Evolutionary conservation across 2,113 vertebrate species (phyloP), one percentile per base, ranked within the genome.

Genomic region (Sclerurus mexicanus): DNA sequence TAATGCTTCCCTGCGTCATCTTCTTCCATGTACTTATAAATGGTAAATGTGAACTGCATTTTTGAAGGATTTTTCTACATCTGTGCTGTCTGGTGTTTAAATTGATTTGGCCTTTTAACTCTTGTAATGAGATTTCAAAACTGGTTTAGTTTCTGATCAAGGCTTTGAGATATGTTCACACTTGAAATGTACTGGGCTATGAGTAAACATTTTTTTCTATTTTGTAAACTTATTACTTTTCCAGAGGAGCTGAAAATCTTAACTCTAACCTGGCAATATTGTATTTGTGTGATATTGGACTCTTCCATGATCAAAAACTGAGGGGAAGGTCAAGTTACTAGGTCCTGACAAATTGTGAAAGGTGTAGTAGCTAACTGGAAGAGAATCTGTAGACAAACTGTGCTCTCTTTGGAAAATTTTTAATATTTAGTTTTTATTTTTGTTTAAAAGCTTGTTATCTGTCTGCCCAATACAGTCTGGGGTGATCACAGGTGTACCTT

Each of bases 41-140:
- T 84, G 68, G 73, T 39, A 47, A 71, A 77, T 88, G 58, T 93
- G 80, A 94, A 85, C 69, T 91, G 52, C 31, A 56, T 90, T 97
- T 97, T 95, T 90, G 12, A 77, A 85, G 53, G 71, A 7, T 35
- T 89, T 96, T 93, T 44, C 58, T 89, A 39, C n/a, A 56, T 74
- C 91, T 88, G 10, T 96, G 76, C 44, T 30, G 30, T 62, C 73
- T 88, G 33, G 40, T 96, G 53, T 94, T 97, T 85, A 93, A 96
- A 95, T 97, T 89, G 87, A 83, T 96, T 62, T 35, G 75, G 28
- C 58, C 63, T 96, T 97, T 90, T 91, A 85, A 94, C 68, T 89
- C 56, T 27, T 21, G 35, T 85, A 96, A 96, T 97, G 73, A 91
- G 66, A 30, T 95, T 97, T 96, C 87, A 94, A 42, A 96, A 83